Conservation (phyloP, 2,797 vertebrate genomes). For the Sebastolobus alascanus region DNA sequence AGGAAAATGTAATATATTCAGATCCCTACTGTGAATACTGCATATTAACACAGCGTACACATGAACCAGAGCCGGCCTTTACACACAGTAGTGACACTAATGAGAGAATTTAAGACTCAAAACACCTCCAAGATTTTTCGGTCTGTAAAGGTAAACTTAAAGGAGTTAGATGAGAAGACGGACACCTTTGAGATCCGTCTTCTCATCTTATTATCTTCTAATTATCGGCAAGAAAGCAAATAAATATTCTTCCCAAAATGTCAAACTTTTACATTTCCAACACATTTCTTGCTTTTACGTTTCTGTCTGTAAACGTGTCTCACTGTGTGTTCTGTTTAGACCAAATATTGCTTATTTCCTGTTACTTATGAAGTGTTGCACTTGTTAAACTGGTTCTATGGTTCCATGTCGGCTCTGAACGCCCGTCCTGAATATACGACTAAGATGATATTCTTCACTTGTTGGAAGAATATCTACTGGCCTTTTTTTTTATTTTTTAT, state of each 20-base stretch:
- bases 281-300: not conserved
- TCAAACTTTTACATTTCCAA: not conserved
- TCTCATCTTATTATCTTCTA: not conserved
- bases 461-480: slow-evolving; percentile 33
- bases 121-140: not conserved
- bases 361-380: slow-evolving; percentile 55
- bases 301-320: slow-evolving; percentile 27
- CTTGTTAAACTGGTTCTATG: slow-evolving; percentile 46
- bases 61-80: slow-evolving; percentile 23
- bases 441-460: slow-evolving; percentile 35
- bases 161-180: not conserved
- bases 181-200: not conserved
- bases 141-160: not conserved
- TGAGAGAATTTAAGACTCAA: slow-evolving; percentile 1
- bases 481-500: slow-evolving; percentile 27
- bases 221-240: not conserved
- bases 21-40: slow-evolving; percentile 83
- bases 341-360: slow-evolving; percentile 40
- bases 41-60: slow-evolving; percentile 41
- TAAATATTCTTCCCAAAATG: not conserved
- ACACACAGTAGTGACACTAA: slow-evolving; percentile 8
- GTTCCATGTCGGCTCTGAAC: slow-evolving; percentile 17
- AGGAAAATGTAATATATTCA: slow-evolving; percentile 83
- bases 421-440: slow-evolving; percentile 25
- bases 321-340: slow-evolving; percentile 44